Conservation (phyloP, 53 echinoderm and acorn worm species). For the Temnopleurus reevesii region DNA sequence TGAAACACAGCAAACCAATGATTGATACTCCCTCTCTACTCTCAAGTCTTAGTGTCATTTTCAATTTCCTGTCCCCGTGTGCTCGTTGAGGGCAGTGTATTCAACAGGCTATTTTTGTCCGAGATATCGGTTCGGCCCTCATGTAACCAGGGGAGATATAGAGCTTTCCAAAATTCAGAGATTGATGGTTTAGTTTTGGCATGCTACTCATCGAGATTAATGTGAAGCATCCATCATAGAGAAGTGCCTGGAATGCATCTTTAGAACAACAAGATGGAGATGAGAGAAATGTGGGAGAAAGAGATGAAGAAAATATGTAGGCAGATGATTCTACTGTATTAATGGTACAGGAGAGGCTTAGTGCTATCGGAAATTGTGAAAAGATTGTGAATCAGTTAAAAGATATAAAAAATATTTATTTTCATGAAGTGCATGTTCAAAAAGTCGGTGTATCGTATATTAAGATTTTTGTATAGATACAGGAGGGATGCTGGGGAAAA, state of each 20-base stretch:
- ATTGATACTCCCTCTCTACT: constrained; percentile 12
- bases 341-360: too few species aligned
- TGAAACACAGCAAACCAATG: constrained; percentile 6
- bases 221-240: neutral
- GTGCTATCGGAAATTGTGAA: too few species aligned
- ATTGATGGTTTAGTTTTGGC: constrained; percentile 21
- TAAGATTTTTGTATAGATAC: too few species aligned
- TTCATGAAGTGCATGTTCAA: too few species aligned
- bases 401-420: too few species aligned
- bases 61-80: neutral
- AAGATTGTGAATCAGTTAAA: too few species aligned
- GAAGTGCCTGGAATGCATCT: neutral
- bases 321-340: too few species aligned
- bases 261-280: neutral
- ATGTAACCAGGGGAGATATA: neutral
- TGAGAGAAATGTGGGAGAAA: neutral
- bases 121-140: neutral
- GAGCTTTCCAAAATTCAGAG: neutral
- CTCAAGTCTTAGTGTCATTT: constrained; percentile 29
- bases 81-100: constrained; percentile 12
- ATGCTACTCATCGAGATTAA: constrained; percentile 27
- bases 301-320: too few species aligned
- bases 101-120: neutral
- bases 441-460: too few species aligned
- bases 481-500: too few species aligned